A percentile compares a stretch with the other conserved stretches of the same genome.
These are phyloP conservation scores for Xylota segnis DNA, from an alignment of 2,888 invertebrate genomes.

Conservation along the genomic window DNA sequence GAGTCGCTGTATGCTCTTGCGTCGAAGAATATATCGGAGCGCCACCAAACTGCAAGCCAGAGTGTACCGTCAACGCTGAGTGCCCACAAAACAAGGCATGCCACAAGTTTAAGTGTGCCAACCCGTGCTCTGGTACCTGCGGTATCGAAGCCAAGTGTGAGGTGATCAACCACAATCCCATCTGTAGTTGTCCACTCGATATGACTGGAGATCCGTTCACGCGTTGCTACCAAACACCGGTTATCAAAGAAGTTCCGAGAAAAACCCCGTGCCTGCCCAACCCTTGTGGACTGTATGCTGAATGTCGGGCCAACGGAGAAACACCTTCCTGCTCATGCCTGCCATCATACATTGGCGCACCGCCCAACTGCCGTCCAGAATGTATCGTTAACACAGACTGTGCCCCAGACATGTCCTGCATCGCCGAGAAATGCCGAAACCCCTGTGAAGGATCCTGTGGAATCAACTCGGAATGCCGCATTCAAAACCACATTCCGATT, in stretches of 20 bases:
- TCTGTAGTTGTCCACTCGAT: slow-evolving; percentile 90
- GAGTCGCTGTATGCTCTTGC: slow-evolving; percentile 92
- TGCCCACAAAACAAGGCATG: slow-evolving; percentile 92
- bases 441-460: slow-evolving; percentile 91
- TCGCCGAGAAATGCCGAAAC: slow-evolving; percentile 89
- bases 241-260: slow-evolving; percentile 78
- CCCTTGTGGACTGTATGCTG: slow-evolving; percentile 89
- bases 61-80: slow-evolving; percentile 93
- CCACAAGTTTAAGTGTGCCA: slow-evolving; percentile 91
- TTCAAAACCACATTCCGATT: slow-evolving; percentile 89
- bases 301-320: slow-evolving; percentile 87
- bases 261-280: slow-evolving; percentile 89
- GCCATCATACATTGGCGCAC: slow-evolving; percentile 88
- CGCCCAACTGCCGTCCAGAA: slow-evolving; percentile 89
- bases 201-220: slow-evolving; percentile 93
- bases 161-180: slow-evolving; percentile 92
- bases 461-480: slow-evolving; percentile 89
- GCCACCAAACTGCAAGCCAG: slow-evolving; percentile 93
- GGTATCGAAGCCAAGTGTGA: slow-evolving; percentile 91
- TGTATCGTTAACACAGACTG: slow-evolving; percentile 88
- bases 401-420: slow-evolving; percentile 88
- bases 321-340: slow-evolving; percentile 88
- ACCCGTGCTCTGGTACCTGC: slow-evolving; percentile 93
- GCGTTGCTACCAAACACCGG: slow-evolving; percentile 87
- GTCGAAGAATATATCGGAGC: slow-evolving; percentile 89